Base-by-base conservation (phyloP, 1,140 invertebrate genomes). In the Bombus soroeensis region DNA sequence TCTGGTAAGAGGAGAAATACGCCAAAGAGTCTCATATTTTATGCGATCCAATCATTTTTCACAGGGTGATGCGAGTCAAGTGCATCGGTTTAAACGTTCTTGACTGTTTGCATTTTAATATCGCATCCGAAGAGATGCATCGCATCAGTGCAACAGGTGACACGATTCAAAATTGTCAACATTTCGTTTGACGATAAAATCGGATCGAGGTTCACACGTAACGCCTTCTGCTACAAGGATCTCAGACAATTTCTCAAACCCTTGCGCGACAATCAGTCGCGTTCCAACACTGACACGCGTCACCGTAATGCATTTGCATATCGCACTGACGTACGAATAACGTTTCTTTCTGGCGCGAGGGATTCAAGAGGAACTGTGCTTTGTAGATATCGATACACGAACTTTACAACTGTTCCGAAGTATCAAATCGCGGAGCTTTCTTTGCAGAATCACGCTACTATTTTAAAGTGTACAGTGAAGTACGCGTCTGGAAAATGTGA, bases 81-180 rank as follows among this genome's bases (percentile, higher is more conserved):
- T 57, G 81, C 57, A 12, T 34, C 59, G 53, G 22, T 77, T 78
- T 79, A 71, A 84, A 37, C 82, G n/a, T 62, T 78, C 64, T 43
- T n/a, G n/a, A 57, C 74, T 73, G 83, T 81, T 85, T 81, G 83
- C 53, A 85, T 85, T 73, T 75, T 87, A 89, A 90, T 89, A 87
- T 81, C 82, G 76, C 74, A 4, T 28, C 32, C 47, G 76, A 78
- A 80, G 37, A 81, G 59, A 79, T 85, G 72, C 43, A 74, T 83
- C 75, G 59, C 73, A 37, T 79, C 34, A 15, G 32, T 80, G 92
- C 93, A 93, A 93, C 93, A 93, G 92, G 92, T 93, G 87, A 92
- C 72, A 64, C 39, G 80, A 87, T 85, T 88, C 87, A 82, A 83
- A 92, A 91, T 93, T 89, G 91, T 93, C 90, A 91, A 68, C 73